Conservation (phyloP, 1,140 invertebrate species). For the Holcopasites calliopsidis region DNA sequence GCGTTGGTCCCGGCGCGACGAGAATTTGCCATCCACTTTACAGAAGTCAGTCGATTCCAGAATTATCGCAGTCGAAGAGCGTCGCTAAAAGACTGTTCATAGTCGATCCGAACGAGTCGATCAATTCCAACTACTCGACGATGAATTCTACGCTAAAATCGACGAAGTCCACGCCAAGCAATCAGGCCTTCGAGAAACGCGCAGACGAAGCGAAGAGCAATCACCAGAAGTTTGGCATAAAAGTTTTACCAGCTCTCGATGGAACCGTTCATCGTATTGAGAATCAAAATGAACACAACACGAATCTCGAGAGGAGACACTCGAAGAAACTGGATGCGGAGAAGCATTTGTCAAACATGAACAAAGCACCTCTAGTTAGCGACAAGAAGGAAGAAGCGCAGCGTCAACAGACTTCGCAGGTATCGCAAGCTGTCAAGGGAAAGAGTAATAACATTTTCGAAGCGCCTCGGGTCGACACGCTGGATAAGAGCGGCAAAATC, state of each 20-base stretch:
- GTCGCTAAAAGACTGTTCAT: conserved; percentile 77
- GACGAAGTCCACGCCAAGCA: conserved; percentile 67
- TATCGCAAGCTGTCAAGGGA: background rate
- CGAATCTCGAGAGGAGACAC: conserved; percentile 75
- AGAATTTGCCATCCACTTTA: conserved; percentile 85
- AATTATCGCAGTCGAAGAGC: conserved; percentile 80
- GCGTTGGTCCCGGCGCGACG: conserved; percentile 76
- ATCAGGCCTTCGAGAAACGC: conserved; percentile 67
- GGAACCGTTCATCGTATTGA: conserved; percentile 76
- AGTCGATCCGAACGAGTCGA: conserved; percentile 76
- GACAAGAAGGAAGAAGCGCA: conserved; percentile 27
- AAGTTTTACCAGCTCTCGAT: conserved; percentile 81
- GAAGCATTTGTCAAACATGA: conserved; percentile 35
- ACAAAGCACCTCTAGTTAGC: background rate
- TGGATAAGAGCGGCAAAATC: conserved; percentile 51
- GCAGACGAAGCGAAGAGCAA: conserved; percentile 68
- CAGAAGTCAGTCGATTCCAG: conserved; percentile 85
- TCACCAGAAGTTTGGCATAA: conserved; percentile 85
- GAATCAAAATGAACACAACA: conserved; percentile 79
- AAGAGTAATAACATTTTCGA: conserved; percentile 25
- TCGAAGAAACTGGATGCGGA: conserved; percentile 71
- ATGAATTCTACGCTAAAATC: conserved; percentile 76
- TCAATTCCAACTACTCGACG: conserved; percentile 76
- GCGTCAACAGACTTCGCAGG: conserved; percentile 6
- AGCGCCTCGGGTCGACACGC: conserved; percentile 49